Percentiles rank a stretch among this genome's conserved stretches.
phyloP scores from a whole-genome alignment of 2,113 vertebrate genomes.

The Gasterosteus nipponicus region DNA sequence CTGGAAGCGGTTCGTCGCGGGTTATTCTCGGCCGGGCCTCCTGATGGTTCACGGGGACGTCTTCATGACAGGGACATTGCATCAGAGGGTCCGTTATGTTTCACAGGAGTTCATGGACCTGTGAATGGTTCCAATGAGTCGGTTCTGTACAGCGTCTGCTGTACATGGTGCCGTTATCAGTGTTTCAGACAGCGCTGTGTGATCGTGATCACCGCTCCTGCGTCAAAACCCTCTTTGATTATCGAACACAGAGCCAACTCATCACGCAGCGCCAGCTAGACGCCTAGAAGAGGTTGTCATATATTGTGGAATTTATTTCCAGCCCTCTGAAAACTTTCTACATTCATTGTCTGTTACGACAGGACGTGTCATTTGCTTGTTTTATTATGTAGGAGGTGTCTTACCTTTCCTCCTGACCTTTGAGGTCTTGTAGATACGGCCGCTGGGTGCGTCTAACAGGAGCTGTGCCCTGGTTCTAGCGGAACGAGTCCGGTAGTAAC shows the following conservation, averaged over 20 bases:
- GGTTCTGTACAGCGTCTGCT: background rate
- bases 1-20: background rate
- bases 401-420: background rate
- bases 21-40: background rate
- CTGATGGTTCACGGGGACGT: background rate
- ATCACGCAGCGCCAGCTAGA: background rate
- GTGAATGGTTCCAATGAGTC: background rate
- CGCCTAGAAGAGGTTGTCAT: background rate
- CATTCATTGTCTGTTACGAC: background rate
- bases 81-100: background rate
- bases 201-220: background rate
- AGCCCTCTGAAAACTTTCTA: background rate
- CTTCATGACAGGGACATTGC: background rate
- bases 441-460: background rate
- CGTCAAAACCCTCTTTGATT: background rate
- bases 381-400: background rate
- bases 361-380: background rate
- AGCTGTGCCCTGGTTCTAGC: background rate
- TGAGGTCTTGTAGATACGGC: background rate
- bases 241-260: background rate
- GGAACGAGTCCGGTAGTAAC: slow-evolving; percentile 7
- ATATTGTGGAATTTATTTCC: background rate
- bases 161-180: background rate
- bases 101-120: background rate
- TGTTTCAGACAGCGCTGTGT: background rate